Evolutionary conservation across 2,888 invertebrate genomes (phyloP).

Genomic region (Mycalesis mineus): DNA sequence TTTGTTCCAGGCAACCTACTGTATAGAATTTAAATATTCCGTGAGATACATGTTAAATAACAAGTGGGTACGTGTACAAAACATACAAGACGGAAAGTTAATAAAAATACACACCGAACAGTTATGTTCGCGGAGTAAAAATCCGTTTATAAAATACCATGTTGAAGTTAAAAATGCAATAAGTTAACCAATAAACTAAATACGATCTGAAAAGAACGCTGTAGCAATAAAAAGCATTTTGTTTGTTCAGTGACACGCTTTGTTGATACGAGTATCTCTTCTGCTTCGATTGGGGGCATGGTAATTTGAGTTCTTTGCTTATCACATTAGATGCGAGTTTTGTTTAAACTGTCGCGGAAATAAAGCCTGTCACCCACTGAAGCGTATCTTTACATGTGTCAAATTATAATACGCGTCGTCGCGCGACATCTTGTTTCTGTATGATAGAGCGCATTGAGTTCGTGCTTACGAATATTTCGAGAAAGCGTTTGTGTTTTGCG

Average conservation of each 20-base stretch:
- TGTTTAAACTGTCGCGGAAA: neutral
- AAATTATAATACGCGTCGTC: neutral
- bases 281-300: neutral
- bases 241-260: conserved; percentile 7
- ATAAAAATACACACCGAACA: neutral
- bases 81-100: neutral
- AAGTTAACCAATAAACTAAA: conserved; percentile 24
- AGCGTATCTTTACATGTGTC: neutral
- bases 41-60: too few relatives aligned
- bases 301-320: neutral
- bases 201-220: conserved; percentile 19
- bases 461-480: neutral
- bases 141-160: conserved; percentile 18
- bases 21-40: too few relatives aligned
- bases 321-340: neutral
- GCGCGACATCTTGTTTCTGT: neutral
- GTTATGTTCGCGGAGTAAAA: conserved; percentile 2
- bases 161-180: conserved; percentile 26
- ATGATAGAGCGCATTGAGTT: neutral
- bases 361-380: conserved; percentile 2
- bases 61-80: too few relatives aligned
- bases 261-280: neutral
- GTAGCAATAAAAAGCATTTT: conserved; percentile 12
- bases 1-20: too few relatives aligned
- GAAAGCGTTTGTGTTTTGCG: neutral